phyloP scores from a whole-genome alignment of 1,140 invertebrate species.

The Dufourea novaeangliae region DNA sequence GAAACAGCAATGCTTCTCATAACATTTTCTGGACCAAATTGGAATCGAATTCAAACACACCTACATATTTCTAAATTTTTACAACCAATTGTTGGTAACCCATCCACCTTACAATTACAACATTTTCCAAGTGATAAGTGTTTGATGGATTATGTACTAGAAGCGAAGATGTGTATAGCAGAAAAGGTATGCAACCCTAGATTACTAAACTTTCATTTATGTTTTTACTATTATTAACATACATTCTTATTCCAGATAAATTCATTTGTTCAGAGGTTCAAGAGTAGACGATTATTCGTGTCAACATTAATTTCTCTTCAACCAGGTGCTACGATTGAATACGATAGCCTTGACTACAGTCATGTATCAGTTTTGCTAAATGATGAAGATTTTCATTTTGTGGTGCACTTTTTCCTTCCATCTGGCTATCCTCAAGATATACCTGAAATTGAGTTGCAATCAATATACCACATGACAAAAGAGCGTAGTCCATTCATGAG shows the following conservation, averaged over 20 bases:
- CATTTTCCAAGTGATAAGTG: conserved; percentile 74
- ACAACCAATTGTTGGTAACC: conserved; percentile 66
- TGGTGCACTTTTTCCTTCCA: conserved; percentile 66
- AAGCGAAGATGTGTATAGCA: conserved; percentile 81
- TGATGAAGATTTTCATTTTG: conserved; percentile 57
- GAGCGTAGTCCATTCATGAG: conserved; percentile 26
- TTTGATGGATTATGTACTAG: conserved; percentile 83
- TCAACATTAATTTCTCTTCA: conserved; percentile 35
- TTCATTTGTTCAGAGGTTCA: conserved; percentile 30
- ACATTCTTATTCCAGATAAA: conserved; percentile 65
- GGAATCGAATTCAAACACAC: conserved; percentile 65
- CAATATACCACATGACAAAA: conserved; percentile 66
- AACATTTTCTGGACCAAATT: conserved; percentile 68
- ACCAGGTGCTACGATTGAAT: conserved; percentile 64
- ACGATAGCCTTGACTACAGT: conserved; percentile 65
- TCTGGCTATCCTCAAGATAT: conserved; percentile 66
- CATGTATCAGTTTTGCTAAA: conserved; percentile 59
- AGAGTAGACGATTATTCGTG: conserved; percentile 63
- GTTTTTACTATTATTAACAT: not conserved
- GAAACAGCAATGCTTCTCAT: conserved; percentile 70
- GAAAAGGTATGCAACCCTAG: conserved; percentile 77
- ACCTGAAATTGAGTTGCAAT: conserved; percentile 66
- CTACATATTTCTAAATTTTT: conserved; percentile 74
- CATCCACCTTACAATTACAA: conserved; percentile 65
- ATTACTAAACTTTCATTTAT: conserved; percentile 1